Base-by-base conservation (phyloP, 1,140 invertebrate species). In the Neuroterus valhalla region DNA sequence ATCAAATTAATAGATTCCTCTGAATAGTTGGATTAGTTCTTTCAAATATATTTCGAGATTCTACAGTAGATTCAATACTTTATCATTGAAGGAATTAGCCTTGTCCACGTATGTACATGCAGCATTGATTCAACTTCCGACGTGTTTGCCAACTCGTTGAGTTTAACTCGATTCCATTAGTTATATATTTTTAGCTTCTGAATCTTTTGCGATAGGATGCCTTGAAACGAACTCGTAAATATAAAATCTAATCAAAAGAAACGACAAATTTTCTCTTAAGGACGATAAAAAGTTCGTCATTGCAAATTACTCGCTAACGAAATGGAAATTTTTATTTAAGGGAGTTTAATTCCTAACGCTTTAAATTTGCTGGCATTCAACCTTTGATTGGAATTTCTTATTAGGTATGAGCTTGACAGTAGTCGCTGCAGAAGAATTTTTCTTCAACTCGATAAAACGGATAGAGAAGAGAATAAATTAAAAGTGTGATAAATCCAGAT, bases 71-170 rank as follows among this genome's bases (percentile, higher is more conserved):
- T 55, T 55, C 23, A 23, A 55, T 11, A 55, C 21, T 55, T 38
- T 21, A 55, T 55, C 23, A 55, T 26, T 55, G 52, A 55, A 55
- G 10, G 52, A 10, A 55, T 14, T 55, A 55, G 21, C 52, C 52
- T 26, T 26, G 10, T 55, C 14, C 52, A 15, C 52, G 52, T 55
- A 26, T 55, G 52, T 55, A 26, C 23, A 55, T 21, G 52, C 21
- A 11, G 23, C 52, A 55, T 55, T 55, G 52, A 55, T 55, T 55
- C 52, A 55, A 55, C 26, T 55, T 55, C 52, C 52, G 52, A 21
- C 52, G 21, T 55, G 52, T 55, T 55, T 55, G 52, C 52, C 52
- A 55, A 55, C 52, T 55, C 52, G 52, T 55, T 55, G 52, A 55
- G 23, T 55, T 55, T 55, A 55, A 31, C 52, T 55, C 23, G 52